Evolutionary conservation across 2,113 vertebrate species (phyloP).

Genomic region (Callipepla squamata): DNA sequence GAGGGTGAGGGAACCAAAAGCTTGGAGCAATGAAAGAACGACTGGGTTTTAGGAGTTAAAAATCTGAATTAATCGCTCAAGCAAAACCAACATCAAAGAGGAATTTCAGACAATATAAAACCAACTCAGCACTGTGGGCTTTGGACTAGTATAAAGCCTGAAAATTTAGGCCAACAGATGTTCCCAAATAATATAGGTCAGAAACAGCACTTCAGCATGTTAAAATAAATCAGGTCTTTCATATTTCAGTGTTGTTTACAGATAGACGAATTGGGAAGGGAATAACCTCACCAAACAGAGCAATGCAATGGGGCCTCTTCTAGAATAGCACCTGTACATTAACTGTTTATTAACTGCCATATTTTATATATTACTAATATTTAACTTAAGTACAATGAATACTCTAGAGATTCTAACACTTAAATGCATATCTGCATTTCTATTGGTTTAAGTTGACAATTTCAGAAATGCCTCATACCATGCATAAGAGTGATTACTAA

Average conservation of each 20-base stretch:
- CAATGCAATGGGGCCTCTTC: background rate
- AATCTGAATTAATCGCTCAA: background rate
- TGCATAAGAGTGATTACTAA: background rate
- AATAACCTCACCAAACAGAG: slow-evolving; percentile 23
- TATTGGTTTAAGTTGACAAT: background rate
- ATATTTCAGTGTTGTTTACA: slow-evolving; percentile 4
- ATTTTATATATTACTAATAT: background rate
- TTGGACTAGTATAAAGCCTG: slow-evolving; percentile 5
- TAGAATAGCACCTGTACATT: slow-evolving; percentile 9
- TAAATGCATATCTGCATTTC: background rate
- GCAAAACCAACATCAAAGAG: background rate
- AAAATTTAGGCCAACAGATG: slow-evolving; percentile 48
- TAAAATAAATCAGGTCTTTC: slow-evolving; percentile 49
- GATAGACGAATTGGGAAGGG: slow-evolving; percentile 1
- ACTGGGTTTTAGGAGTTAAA: background rate
- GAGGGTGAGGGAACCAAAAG: background rate
- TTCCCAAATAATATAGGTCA: slow-evolving; percentile 49
- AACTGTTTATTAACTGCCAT: slow-evolving; percentile 2
- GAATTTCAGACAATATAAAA: background rate
- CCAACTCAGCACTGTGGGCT: background rate
- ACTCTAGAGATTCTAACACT: background rate
- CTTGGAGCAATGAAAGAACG: background rate
- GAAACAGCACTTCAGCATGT: background rate
- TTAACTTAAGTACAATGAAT: background rate
- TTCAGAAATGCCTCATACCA: background rate